Evolutionary conservation across 2,888 invertebrate genomes (phyloP).

Genomic region (Tyria jacobaeae): DNA sequence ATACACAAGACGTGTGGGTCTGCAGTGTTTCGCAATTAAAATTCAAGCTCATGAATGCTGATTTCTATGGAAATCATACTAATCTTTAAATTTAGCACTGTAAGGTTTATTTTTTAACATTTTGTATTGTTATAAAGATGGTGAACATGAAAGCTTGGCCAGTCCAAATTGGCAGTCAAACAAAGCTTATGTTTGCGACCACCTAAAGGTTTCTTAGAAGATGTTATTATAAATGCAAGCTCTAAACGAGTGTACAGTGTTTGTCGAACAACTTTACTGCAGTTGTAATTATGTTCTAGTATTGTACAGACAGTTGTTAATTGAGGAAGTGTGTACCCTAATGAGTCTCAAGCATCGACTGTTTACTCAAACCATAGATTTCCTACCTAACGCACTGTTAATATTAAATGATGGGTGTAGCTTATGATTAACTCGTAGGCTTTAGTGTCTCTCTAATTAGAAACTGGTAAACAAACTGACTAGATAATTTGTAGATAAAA

Average conservation of each 20-base stretch:
- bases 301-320: conserved; percentile 58
- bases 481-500: conserved; percentile 1
- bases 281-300: conserved; percentile 58
- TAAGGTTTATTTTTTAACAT: conserved; percentile 51
- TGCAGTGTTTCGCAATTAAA: conserved; percentile 77
- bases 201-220: conserved; percentile 78
- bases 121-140: conserved; percentile 44
- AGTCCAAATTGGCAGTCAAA: conserved; percentile 80
- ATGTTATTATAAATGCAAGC: conserved; percentile 52
- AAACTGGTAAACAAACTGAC: conserved; percentile 25
- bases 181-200: conserved; percentile 81
- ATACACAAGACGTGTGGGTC: conserved; percentile 66
- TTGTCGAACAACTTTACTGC: conserved; percentile 60
- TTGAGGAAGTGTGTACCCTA: conserved; percentile 66
- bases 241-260: conserved; percentile 57
- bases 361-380: conserved; percentile 50
- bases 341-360: conserved; percentile 46
- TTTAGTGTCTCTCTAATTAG: conserved; percentile 37
- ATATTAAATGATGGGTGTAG: conserved; percentile 40
- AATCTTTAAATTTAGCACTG: conserved; percentile 25
- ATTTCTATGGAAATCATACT: conserved; percentile 44
- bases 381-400: conserved; percentile 41
- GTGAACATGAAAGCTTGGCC: conserved; percentile 60
- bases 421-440: conserved; percentile 31
- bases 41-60: conserved; percentile 59